Percentiles rank a stretch among this genome's conserved stretches.
Conservation (phyloP, 2,113 vertebrate genomes). For the Panurus biarmicus region DNA sequence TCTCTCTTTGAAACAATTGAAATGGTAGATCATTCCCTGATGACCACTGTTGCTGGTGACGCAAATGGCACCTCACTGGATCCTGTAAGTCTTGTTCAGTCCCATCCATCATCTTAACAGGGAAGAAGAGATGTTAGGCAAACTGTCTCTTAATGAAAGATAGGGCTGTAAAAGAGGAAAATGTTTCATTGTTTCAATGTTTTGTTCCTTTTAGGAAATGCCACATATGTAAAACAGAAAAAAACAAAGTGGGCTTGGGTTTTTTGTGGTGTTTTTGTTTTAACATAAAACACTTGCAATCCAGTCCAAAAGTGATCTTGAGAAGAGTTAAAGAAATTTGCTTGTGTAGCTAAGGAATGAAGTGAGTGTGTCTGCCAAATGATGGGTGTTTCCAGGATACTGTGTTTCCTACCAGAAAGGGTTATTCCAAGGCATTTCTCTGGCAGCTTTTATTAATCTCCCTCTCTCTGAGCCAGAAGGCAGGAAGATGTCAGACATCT, state of each 20-base stretch:
- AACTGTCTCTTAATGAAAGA: conserved; percentile 28
- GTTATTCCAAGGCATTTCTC: conserved; percentile 19
- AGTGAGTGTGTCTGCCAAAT: background rate
- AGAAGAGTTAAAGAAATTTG: background rate
- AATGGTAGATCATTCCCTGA: background rate
- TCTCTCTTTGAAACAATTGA: background rate
- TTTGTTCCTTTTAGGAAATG: conserved; percentile 24
- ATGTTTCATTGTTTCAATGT: background rate
- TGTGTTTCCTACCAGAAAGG: background rate
- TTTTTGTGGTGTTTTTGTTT: background rate
- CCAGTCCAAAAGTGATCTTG: background rate
- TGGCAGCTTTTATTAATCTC: conserved; percentile 8
- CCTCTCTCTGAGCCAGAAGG: background rate
- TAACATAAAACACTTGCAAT: background rate
- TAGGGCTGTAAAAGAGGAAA: background rate
- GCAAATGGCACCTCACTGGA: background rate
- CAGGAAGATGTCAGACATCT: background rate
- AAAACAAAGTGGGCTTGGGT: background rate
- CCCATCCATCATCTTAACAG: background rate
- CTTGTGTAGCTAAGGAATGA: background rate
- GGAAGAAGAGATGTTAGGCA: conserved; percentile 12
- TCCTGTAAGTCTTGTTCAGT: background rate
- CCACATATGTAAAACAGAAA: conserved; percentile 46
- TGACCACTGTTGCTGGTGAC: background rate
- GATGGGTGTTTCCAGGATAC: conserved; percentile 19